Evolutionary conservation across 2,888 invertebrate species (phyloP).

Genomic region (Bellardia pandia): DNA sequence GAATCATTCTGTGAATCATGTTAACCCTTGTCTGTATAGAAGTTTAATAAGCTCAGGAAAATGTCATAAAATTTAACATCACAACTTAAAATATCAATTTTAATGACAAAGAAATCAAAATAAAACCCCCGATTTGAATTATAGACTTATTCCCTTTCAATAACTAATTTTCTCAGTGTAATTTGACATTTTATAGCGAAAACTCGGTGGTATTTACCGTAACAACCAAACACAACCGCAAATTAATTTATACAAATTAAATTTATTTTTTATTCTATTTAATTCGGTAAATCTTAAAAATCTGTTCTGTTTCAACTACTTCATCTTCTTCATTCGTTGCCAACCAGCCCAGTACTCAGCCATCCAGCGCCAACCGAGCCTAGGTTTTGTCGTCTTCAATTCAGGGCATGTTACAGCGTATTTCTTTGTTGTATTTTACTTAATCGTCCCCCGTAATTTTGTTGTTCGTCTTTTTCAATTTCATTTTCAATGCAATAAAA

Average conservation of each 20-base stretch:
- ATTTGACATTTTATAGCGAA: neutral
- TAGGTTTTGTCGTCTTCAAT: conserved; percentile 30
- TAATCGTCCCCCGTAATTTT: neutral
- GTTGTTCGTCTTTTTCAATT: conserved; percentile 24
- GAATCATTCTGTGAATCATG: too few relatives aligned
- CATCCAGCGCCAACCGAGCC: neutral
- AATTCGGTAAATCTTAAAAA: conserved; percentile 56
- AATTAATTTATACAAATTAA: conserved; percentile 69
- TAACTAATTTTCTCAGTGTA: neutral
- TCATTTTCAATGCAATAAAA: conserved; percentile 46
- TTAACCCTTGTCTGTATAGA: too few relatives aligned
- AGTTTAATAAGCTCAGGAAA: too few relatives aligned
- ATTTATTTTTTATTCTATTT: conserved; percentile 53
- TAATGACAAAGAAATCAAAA: too few relatives aligned
- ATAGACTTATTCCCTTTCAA: too few relatives aligned
- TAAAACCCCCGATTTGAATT: too few relatives aligned
- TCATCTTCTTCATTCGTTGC: neutral
- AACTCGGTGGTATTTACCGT: conserved; percentile 42
- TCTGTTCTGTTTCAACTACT: conserved; percentile 25
- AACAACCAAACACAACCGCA: conserved; percentile 66
- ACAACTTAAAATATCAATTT: too few relatives aligned
- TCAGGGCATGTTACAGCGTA: conserved; percentile 1
- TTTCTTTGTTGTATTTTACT: conserved; percentile 30
- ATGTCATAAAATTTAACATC: too few relatives aligned
- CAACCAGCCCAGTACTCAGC: neutral